Base-by-base conservation (phyloP, 2,797 vertebrate genomes). In the Ateles fusciceps region DNA sequence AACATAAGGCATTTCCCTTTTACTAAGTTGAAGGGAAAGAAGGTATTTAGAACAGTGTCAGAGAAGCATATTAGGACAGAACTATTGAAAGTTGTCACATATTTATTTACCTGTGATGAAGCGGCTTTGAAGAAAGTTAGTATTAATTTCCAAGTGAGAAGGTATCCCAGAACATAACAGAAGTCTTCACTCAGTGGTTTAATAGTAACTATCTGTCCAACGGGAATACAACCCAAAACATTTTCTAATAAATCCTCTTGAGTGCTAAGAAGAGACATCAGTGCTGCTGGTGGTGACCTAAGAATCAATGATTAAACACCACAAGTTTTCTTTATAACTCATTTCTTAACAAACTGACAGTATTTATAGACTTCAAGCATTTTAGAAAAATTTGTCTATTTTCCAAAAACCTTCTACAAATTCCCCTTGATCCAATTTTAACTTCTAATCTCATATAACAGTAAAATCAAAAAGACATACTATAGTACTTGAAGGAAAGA, bases 61-160 rank as follows among this genome's bases (percentile, higher is more conserved):
- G 33, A 68, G 36, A 92, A 61, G 90, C 5, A 78, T 30, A 83
- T 11, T 5, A 68, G 5, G 7, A 72, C 26, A 94, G 39, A 71
- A 74, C 33, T 72, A 28, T 50, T 44, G 74, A 89, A 93, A 52
- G 48, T 2, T 44, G 55, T 81, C 72, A 68, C 15, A 9, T 4
- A 72, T 46, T 64, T 72, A 92, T 17, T 92, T 99, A 99, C 99
- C 98, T 99, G 99, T 68, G 99, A 99, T 80, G 99, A 99, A 48
- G 99, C 99, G 59, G 99, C 99, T 98, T 99, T 99, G 97, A 99
- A 99, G 97, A 99, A 99, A 76, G 99, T 99, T 79, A 99, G 99
- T 28, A 99, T 99, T 85, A 99, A 99, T 98, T 99, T 99, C 99
- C 99, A 99, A n/a, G 99, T 99, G 86, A 99, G 99, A 86, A 99